Base-by-base conservation (phyloP, 1,140 invertebrate species). In the Metaphire vulgaris region DNA sequence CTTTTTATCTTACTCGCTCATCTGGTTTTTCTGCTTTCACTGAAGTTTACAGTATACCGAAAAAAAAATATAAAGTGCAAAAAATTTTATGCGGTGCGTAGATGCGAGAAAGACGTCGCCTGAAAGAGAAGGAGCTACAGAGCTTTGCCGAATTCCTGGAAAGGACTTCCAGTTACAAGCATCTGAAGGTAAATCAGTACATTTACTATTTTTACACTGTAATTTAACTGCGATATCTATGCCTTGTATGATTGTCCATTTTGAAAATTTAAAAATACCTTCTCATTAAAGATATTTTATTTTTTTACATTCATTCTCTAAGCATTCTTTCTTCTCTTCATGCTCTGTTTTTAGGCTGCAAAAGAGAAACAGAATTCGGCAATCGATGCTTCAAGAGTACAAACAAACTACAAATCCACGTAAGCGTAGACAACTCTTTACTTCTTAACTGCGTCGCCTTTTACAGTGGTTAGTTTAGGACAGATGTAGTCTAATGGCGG, bases 31-130 rank as follows among this genome's bases (percentile, higher is more conserved):
- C n/a, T n/a, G n/a, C n/a, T n/a, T n/a, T n/a, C n/a, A n/a, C n/a
- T n/a, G n/a, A n/a, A n/a, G n/a, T n/a, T n/a, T n/a, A n/a, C n/a
- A n/a, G n/a, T n/a, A n/a, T n/a, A n/a, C n/a, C n/a, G n/a, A 73
- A 77, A 32, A 74, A 67, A 66, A 73, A 74, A 70, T 69, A 74
- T 75, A 72, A 72, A 30, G 34, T 56, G 30, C 66, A 79, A 31
- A 64, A 70, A 33, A 29, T 16, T 72, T 65, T 71, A 56, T 68
- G 30, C 32, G 77, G 30, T 78, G 79, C 28, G 71, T 78, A 86
- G 83, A 85, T 85, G 64, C 79, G 85, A 73, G 85, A 86, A 74
- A 86, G 86, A 75, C 81, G 85, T 77, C 79, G 83, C 67, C 85
- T 86, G 76, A 83, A 82, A 56, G 85, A 86, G 71, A 86, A 85